phyloP scores from a whole-genome alignment of 2,797 vertebrate genomes.

The Crocidura indochinensis region DNA sequence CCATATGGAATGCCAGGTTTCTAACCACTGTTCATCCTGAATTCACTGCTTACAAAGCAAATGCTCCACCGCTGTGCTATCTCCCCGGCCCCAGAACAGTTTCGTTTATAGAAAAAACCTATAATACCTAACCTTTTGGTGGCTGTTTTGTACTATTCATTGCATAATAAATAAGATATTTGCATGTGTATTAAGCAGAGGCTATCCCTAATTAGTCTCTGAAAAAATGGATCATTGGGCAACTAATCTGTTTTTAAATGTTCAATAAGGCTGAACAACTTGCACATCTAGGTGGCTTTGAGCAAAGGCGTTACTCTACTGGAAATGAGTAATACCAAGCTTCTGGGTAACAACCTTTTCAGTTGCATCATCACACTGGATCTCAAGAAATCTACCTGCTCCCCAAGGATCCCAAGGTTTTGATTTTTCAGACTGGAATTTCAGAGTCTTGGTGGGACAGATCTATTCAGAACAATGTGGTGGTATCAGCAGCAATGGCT shows the following conservation, averaged over 20 bases:
- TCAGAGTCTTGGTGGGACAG: not conserved
- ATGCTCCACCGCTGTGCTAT: too few relatives aligned
- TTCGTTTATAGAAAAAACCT: too few relatives aligned
- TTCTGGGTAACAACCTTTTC: conserved; percentile 52
- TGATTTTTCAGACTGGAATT: conserved; percentile 30
- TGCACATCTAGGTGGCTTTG: not conserved
- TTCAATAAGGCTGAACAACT: not conserved
- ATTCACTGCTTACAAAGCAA: too few relatives aligned
- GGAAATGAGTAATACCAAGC: not conserved
- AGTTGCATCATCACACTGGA: not conserved
- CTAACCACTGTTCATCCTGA: too few relatives aligned
- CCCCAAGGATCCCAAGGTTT: not conserved
- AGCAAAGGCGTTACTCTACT: not conserved
- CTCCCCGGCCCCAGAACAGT: too few relatives aligned
- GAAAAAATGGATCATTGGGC: conserved; percentile 46
- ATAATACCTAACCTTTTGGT: not conserved
- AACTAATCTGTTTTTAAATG: conserved; percentile 2
- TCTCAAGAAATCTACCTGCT: not conserved
- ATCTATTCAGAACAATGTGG: not conserved
- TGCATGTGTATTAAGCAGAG: not conserved
- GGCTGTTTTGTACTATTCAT: not conserved
- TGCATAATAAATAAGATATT: conserved; percentile 17
- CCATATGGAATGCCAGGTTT: too few relatives aligned
- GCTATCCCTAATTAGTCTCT: conserved; percentile 10
- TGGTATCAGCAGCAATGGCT: not conserved